These are phyloP conservation scores for Neotragus moschatus DNA, from an alignment of 2,113 vertebrate species.

Conservation along the genomic window DNA sequence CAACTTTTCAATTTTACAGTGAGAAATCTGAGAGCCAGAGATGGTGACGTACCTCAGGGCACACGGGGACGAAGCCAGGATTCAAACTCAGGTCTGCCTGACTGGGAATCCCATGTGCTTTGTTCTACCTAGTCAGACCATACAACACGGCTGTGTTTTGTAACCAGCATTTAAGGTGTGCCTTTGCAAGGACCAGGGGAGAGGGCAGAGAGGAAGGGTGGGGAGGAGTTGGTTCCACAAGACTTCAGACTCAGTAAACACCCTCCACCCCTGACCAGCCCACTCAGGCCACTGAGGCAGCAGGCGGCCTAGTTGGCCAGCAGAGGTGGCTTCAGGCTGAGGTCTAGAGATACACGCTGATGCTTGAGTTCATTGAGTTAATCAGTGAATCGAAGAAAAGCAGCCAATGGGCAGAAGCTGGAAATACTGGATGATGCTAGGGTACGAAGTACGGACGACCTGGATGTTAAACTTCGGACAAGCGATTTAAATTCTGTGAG, in stretches of 20 bases:
- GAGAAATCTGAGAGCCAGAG: background rate
- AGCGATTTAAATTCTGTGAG: background rate
- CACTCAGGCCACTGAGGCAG: background rate
- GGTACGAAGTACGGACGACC: background rate
- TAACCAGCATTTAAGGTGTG: background rate
- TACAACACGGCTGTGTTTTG: background rate
- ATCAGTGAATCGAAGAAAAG: background rate
- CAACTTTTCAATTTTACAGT: background rate
- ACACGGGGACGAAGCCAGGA: background rate
- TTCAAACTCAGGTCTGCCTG: background rate
- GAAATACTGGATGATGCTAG: background rate
- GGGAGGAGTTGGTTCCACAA: background rate
- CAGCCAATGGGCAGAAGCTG: background rate
- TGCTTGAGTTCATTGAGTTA: background rate
- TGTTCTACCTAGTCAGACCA: background rate
- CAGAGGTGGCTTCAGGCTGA: background rate
- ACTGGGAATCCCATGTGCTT: background rate
- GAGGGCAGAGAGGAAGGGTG: background rate
- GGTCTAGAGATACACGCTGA: background rate
- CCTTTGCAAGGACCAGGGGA: background rate
- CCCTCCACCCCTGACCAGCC: background rate
- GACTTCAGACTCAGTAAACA: background rate
- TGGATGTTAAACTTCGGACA: background rate
- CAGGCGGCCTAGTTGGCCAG: rapidly evolving
- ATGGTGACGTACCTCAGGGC: background rate